A percentile compares a stretch with the other conserved stretches of the same genome.
Conservation (phyloP, 2,113 vertebrate species). For the Scartelaos histophorus region DNA sequence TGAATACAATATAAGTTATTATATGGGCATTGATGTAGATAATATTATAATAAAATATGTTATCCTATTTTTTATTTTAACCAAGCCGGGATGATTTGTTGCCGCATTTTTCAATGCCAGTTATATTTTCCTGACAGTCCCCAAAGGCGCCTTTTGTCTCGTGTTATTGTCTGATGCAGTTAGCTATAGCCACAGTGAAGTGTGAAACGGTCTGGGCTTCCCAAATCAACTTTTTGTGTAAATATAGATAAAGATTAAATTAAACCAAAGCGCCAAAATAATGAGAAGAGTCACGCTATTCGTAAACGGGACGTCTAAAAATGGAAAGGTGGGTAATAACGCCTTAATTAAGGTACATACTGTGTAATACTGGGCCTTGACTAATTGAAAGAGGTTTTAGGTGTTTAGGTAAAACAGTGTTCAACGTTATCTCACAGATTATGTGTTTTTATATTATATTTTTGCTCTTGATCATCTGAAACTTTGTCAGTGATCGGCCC, state of each 20-base stretch:
- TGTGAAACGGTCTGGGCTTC: constrained; percentile 12
- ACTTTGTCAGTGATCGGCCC: background rate
- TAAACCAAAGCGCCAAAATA: constrained; percentile 58
- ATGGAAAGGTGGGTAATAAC: constrained; percentile 87
- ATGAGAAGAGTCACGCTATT: constrained; percentile 97
- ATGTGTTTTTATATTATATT: background rate
- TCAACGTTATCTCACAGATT: background rate
- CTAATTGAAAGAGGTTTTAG: constrained; percentile 8
- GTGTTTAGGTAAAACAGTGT: constrained; percentile 8
- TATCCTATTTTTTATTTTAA: background rate
- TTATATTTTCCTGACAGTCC: background rate
- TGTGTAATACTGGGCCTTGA: constrained; percentile 36
- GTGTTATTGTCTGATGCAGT: constrained; percentile 54
- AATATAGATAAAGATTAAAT: background rate
- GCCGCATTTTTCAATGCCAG: background rate
- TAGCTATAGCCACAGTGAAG: constrained; percentile 33
- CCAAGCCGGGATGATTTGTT: background rate
- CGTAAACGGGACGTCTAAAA: constrained; percentile 89
- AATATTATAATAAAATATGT: background rate
- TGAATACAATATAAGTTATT: background rate
- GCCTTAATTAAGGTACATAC: background rate
- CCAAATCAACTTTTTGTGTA: background rate
- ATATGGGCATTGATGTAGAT: background rate
- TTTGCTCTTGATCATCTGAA: background rate
- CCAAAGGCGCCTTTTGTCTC: constrained; percentile 50